These are phyloP conservation scores for Corythaeola cristata DNA, from an alignment of 2,113 vertebrate genomes.

Conservation along the genomic window DNA sequence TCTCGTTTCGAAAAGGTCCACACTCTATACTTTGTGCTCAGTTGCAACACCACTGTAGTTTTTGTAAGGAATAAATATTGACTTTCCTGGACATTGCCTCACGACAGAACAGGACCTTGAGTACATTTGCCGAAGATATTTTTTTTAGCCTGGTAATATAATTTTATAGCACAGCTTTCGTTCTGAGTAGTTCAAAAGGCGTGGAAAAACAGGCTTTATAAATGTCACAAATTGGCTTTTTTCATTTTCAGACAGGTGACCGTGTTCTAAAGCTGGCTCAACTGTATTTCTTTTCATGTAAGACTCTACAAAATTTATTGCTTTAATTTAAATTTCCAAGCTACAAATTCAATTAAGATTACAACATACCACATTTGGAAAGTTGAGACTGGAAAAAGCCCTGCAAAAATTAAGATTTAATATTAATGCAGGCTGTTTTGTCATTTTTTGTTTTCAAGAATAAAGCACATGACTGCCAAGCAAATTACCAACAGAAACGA, in stretches of 20 bases:
- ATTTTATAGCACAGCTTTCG: neutral
- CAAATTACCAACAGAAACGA: neutral
- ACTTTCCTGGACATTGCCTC: slow-evolving; percentile 54
- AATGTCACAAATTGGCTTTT: neutral
- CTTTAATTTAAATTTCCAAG: neutral
- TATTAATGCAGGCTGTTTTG: neutral
- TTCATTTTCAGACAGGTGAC: neutral
- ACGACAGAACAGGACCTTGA: slow-evolving; percentile 34
- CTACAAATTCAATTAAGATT: neutral
- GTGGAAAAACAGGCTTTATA: neutral
- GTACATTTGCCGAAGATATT: neutral
- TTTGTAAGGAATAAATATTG: slow-evolving; percentile 66
- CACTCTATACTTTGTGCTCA: neutral
- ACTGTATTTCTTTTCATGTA: neutral
- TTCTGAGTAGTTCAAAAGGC: neutral
- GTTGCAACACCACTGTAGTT: slow-evolving; percentile 37
- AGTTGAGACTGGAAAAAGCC: neutral
- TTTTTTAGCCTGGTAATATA: neutral
- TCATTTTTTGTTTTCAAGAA: neutral
- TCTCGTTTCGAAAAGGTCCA: neutral
- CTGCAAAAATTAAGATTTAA: neutral
- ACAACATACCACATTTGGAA: neutral
- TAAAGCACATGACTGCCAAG: neutral
- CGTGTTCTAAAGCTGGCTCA: neutral
- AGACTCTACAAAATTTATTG: neutral